Base-by-base conservation (phyloP, 2,797 vertebrate genomes). In the Acrossocheilus fasciatus region DNA sequence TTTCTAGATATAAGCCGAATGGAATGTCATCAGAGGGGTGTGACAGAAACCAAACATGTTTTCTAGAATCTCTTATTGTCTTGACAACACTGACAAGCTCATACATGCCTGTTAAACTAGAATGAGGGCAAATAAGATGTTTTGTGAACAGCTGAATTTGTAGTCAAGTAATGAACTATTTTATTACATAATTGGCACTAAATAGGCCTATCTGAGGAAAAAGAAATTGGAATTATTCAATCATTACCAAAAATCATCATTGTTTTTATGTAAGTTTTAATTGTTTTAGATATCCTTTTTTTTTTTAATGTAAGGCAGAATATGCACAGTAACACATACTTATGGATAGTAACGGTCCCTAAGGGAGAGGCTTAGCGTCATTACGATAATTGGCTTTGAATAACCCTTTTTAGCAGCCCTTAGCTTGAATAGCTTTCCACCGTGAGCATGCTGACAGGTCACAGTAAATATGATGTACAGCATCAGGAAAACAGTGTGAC, bases 351-450 rank as follows among this genome's bases (percentile, higher is more conserved):
- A 84, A 79, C 77, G n/a, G 64, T 72, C 89, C 88, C 75, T 64
- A 64, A 17, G 62, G 78, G 80, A 87, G 79, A 89, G 91, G 94
- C 94, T 95, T 95, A 95, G 54, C 64, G 85, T 90, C 91, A 86
- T 90, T 82, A 72, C 45, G 83, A 75, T 96, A 95, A 95, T 95
- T 95, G 94, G 94, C 95, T 96, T 95, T 86, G 92, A 91, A 90
- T 85, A 81, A 87, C 66, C 87, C 86, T 93, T 91, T 95, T 92
- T 94, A 94, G 94, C 90, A 79, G 66, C 89, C 81, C 82, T 85
- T 86, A 82, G 89, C 87, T 88, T 79, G 80, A 88, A 86, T 66
- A 86, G 81, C 23, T 57, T 45, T 79, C 70, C 59, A 85, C 88
- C 47, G n/a, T 20, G 10, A n/a, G 87, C 82, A 88, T 26, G 59